Percentiles rank a stretch among this genome's conserved stretches.
Conservation (phyloP, 2,888 invertebrate genomes). For the Nemapogon koenigi region DNA sequence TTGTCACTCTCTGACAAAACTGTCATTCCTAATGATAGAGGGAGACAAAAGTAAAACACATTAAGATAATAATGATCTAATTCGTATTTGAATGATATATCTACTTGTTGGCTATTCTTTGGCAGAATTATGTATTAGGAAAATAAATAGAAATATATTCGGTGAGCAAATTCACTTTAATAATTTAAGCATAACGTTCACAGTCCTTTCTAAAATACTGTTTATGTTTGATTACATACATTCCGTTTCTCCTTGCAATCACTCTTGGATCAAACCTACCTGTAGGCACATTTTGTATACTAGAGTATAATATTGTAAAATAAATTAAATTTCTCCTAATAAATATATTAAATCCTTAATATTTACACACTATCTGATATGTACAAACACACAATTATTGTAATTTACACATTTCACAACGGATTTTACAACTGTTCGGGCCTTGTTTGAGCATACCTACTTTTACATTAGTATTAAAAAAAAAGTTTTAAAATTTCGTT, state of each 20-base stretch:
- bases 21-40: too few relatives aligned
- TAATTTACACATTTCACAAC: neutral
- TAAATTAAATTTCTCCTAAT: slow-evolving; percentile 21
- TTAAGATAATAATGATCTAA: too few relatives aligned
- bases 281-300: neutral
- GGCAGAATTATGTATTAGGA: too few relatives aligned
- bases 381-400: slow-evolving; percentile 37
- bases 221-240: slow-evolving; percentile 40
- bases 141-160: slow-evolving; percentile 17
- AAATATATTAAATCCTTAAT: slow-evolving; percentile 46
- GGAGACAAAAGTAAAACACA: neutral
- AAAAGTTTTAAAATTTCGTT: too few relatives aligned
- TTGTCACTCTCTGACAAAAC: too few relatives aligned
- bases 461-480: too few relatives aligned
- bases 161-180: slow-evolving; percentile 42
- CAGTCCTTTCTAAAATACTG: slow-evolving; percentile 62
- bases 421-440: too few relatives aligned
- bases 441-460: too few relatives aligned
- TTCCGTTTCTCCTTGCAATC: slow-evolving; percentile 20
- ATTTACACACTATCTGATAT: slow-evolving; percentile 55
- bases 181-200: slow-evolving; percentile 60
- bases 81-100: too few relatives aligned
- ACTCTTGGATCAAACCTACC: slow-evolving; percentile 20
- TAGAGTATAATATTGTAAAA: slow-evolving; percentile 1
- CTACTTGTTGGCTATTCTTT: too few relatives aligned